phyloP scores from a whole-genome alignment of 2,888 invertebrate species.

The Podabrus alpinus region DNA sequence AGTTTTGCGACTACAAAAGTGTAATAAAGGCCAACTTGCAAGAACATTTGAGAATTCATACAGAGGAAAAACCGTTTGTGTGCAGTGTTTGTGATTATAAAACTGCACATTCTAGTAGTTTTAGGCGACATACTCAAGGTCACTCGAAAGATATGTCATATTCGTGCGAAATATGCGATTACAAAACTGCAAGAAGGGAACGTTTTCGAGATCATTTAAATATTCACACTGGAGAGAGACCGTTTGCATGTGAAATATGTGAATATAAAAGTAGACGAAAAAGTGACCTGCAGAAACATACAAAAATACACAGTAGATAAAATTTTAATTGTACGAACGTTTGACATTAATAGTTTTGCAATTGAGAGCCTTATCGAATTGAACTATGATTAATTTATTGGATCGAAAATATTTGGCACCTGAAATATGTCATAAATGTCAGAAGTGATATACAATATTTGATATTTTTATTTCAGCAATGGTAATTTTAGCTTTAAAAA shows the following conservation, averaged over 20 bases:
- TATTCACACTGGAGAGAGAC: slow-evolving; percentile 35
- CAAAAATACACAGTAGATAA: slow-evolving; percentile 32
- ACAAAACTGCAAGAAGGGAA: slow-evolving; percentile 27
- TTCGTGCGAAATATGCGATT: slow-evolving; percentile 31
- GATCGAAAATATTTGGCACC: background rate
- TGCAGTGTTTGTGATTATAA: background rate
- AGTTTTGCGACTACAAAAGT: background rate
- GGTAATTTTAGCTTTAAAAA: background rate
- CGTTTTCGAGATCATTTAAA: slow-evolving; percentile 34
- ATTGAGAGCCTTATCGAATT: too few relatives aligned
- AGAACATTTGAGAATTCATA: background rate
- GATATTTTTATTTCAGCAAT: background rate
- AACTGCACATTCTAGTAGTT: background rate
- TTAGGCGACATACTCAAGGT: background rate
- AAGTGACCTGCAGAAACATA: slow-evolving; percentile 38
- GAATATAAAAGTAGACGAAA: slow-evolving; percentile 34
- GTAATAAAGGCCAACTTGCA: background rate
- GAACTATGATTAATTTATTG: too few relatives aligned
- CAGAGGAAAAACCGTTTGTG: background rate
- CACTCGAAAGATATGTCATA: slow-evolving; percentile 29
- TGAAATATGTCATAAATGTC: background rate
- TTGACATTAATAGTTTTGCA: too few relatives aligned
- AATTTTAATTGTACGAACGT: background rate
- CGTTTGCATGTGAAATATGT: slow-evolving; percentile 37
- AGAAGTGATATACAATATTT: background rate